Evolutionary conservation across 2,113 vertebrate species (phyloP), one percentile per base, ranked within the genome.

Genomic region (Paramormyrops kingsleyae): DNA sequence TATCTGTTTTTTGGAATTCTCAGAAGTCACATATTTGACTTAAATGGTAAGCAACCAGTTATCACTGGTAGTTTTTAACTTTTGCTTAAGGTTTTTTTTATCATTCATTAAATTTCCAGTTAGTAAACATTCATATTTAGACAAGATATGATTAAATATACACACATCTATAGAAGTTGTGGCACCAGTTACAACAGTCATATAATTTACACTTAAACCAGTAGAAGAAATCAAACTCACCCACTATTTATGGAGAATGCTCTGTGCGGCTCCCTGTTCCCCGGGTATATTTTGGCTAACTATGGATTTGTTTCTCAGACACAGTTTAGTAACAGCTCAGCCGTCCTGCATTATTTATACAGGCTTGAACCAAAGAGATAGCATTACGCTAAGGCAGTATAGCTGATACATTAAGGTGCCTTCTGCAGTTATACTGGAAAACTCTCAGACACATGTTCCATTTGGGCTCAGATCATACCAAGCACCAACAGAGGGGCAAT

Each of bases 331-430:
- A 95, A 95, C 92, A 94, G 96, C 94, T 94, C 95, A 94, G 95
- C 93, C 95, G 90, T 89, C 92, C 89, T 98, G 93, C 97, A 98
- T 98, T 97, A 98, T 98, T 98, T 91, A 98, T 97, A 95, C 70
- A 70, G 66, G 93, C 91, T 91, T 85, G 84, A 97, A 94, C 95
- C 94, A 91, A 17, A 91, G 92, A 93, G 97, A 95, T 98, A 97
- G 92, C 92, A 95, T 98, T 98, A 97, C 97, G 94, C 94, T 89
- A 93, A 93, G 90, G 94, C 94, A 96, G 93, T 94, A 90, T 93
- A 93, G 93, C 86, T 86, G 53, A 89, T 93, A 94, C 93, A 93
- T 95, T 93, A 94, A 92, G 94, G 92, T 95, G 91, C 94, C 93
- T 93, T 90, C 93, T 94, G 90, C 90, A 94, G 91, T 91, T 95